Conservation (phyloP, 2,888 invertebrate genomes). For the Phaonia tiefii region DNA sequence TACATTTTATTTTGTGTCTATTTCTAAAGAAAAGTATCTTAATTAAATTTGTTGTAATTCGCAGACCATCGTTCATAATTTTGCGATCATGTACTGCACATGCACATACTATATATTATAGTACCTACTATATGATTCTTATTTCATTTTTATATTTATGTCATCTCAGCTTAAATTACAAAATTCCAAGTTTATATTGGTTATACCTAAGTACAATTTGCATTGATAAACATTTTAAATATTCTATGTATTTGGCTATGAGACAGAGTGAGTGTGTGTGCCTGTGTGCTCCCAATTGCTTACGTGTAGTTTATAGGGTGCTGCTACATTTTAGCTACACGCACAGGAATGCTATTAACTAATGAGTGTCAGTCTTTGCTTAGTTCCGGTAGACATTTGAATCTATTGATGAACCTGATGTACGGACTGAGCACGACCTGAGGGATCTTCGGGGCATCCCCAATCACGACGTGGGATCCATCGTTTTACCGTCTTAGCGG, state of each 20-base stretch:
- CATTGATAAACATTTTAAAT: background rate
- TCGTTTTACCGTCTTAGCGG: conserved; percentile 77
- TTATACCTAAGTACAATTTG: conserved; percentile 9
- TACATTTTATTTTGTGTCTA: too few relatives aligned
- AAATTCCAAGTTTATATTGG: too few relatives aligned
- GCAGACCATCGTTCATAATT: too few relatives aligned
- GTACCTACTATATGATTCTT: too few relatives aligned
- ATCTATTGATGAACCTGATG: conserved; percentile 72
- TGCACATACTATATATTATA: too few relatives aligned
- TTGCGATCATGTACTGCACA: too few relatives aligned
- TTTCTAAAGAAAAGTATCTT: too few relatives aligned
- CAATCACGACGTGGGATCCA: conserved; percentile 80
- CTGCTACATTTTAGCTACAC: background rate
- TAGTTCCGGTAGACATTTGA: background rate
- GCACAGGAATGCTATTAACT: too few relatives aligned
- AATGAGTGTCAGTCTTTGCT: conserved; percentile 1
- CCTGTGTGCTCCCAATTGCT: background rate
- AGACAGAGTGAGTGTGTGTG: background rate
- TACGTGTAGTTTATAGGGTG: background rate
- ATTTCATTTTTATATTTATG: background rate
- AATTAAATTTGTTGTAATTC: too few relatives aligned
- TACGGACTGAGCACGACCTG: conserved; percentile 78
- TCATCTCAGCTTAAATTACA: conserved; percentile 13
- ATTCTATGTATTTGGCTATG: too few relatives aligned
- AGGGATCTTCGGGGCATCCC: conserved; percentile 80